A percentile compares a stretch with the other conserved stretches of the same genome.
Conservation (phyloP, 2,797 vertebrate species). For the Philypnodon macrostomus region DNA sequence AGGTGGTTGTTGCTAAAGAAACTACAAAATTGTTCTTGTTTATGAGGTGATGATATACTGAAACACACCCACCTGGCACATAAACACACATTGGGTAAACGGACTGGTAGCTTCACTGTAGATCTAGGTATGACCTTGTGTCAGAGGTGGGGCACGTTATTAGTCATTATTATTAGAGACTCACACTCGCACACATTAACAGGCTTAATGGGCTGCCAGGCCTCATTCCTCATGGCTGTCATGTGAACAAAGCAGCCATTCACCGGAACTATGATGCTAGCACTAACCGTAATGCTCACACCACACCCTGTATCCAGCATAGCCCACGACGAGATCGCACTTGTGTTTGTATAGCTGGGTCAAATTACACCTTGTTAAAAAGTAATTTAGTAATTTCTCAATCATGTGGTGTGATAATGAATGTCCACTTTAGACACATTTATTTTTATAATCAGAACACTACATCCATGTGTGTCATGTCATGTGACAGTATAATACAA, state of each 20-base stretch:
- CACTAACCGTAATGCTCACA: constrained; percentile 70
- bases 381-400: constrained; percentile 59
- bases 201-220: constrained; percentile 72
- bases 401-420: constrained; percentile 40
- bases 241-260: constrained; percentile 82
- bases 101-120: constrained; percentile 48
- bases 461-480: not conserved
- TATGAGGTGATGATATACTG: constrained; percentile 71
- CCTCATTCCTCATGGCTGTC: constrained; percentile 79
- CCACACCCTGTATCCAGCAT: constrained; percentile 63
- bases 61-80: constrained; percentile 55
- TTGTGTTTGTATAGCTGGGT: constrained; percentile 73
- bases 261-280: constrained; percentile 75
- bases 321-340: constrained; percentile 37
- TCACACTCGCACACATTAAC: constrained; percentile 50
- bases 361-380: constrained; percentile 73
- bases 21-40: constrained; percentile 58
- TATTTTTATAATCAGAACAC: too few species aligned
- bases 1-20: constrained; percentile 66
- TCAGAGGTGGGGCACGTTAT: constrained; percentile 76
- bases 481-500: not conserved
- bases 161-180: constrained; percentile 76
- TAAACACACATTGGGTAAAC: constrained; percentile 55
- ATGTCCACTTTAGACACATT: constrained; percentile 23
- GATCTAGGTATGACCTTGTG: constrained; percentile 69